phyloP scores from a whole-genome alignment of 1,140 invertebrate genomes.

The Atta texana region DNA sequence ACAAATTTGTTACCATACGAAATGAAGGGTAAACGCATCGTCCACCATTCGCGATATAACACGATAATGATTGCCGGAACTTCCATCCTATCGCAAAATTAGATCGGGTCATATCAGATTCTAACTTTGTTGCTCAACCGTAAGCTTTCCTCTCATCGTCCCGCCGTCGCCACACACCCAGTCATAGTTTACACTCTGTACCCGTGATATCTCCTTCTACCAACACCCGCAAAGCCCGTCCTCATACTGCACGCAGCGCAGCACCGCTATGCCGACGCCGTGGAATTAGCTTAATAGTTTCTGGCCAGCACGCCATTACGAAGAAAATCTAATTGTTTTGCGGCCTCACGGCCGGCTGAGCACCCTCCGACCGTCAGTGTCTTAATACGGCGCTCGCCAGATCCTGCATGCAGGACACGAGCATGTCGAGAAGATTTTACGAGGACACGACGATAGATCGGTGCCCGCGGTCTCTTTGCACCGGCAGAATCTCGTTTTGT shows the following conservation, averaged over 20 bases:
- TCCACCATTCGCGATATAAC: conserved; percentile 71
- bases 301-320: conserved; percentile 68
- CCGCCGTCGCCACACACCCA: conserved; percentile 51
- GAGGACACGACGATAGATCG: conserved; percentile 41
- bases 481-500: neutral
- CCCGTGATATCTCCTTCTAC: conserved; percentile 64
- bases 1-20: conserved; percentile 33
- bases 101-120: conserved; percentile 75
- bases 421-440: conserved; percentile 71
- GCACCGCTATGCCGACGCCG: conserved; percentile 25
- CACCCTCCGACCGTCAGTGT: conserved; percentile 12
- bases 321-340: conserved; percentile 72
- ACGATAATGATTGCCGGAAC: conserved; percentile 75
- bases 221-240: conserved; percentile 26
- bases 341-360: conserved; percentile 31
- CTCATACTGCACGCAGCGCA: conserved; percentile 40
- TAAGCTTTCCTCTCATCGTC: conserved; percentile 66
- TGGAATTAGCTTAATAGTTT: conserved; percentile 75
- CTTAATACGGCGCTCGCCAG: conserved; percentile 31
- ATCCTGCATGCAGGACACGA: conserved; percentile 63
- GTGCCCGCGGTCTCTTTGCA: neutral
- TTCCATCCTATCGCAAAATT: conserved; percentile 74
- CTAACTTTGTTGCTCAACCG: conserved; percentile 71
- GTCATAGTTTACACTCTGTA: conserved; percentile 58
- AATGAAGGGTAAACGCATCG: conserved; percentile 57